A percentile compares a stretch with the other conserved stretches of the same genome.
These are phyloP conservation scores for Bembecia ichneumoniformis DNA, from an alignment of 2,888 invertebrate genomes.

Conservation along the genomic window DNA sequence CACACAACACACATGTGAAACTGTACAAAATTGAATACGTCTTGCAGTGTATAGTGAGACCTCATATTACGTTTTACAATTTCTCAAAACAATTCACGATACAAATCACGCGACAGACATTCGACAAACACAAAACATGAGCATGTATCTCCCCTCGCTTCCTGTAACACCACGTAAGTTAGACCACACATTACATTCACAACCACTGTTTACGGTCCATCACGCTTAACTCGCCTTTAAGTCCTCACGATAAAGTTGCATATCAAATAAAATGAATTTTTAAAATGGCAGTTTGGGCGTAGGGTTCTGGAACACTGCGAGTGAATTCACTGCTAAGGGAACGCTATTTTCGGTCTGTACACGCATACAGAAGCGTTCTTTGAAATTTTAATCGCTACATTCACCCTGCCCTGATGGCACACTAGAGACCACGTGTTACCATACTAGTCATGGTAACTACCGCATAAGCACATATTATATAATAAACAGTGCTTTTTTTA, in stretches of 20 bases:
- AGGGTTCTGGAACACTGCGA: conserved; percentile 31
- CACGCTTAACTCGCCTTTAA: conserved; percentile 18
- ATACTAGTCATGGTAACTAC: conserved; percentile 23
- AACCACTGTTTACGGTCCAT: conserved; percentile 23
- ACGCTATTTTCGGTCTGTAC: conserved; percentile 59
- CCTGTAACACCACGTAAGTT: conserved; percentile 48
- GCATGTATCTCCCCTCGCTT: conserved; percentile 61
- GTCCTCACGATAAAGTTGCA: conserved; percentile 30
- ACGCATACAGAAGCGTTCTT: conserved; percentile 57
- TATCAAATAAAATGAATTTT: conserved; percentile 22
- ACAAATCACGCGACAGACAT: conserved; percentile 52
- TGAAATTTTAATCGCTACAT: conserved; percentile 71
- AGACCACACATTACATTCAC: conserved; percentile 43
- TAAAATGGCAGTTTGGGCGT: conserved; percentile 16
- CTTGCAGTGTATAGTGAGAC: no score
- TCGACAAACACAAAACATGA: conserved; percentile 37
- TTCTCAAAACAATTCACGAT: conserved; percentile 28
- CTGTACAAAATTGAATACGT: no score
- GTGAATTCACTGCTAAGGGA: conserved; percentile 48
- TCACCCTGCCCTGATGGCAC: conserved; percentile 62
- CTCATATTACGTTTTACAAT: no score
- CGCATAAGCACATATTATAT: not conserved
- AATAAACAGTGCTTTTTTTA: no score
- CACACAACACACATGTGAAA: no score
- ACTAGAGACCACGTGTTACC: conserved; percentile 41